Percentiles rank a stretch among this genome's conserved stretches.
These are phyloP conservation scores for Aleadryas rufinucha DNA, from an alignment of 2,113 vertebrate species.

Conservation along the genomic window DNA sequence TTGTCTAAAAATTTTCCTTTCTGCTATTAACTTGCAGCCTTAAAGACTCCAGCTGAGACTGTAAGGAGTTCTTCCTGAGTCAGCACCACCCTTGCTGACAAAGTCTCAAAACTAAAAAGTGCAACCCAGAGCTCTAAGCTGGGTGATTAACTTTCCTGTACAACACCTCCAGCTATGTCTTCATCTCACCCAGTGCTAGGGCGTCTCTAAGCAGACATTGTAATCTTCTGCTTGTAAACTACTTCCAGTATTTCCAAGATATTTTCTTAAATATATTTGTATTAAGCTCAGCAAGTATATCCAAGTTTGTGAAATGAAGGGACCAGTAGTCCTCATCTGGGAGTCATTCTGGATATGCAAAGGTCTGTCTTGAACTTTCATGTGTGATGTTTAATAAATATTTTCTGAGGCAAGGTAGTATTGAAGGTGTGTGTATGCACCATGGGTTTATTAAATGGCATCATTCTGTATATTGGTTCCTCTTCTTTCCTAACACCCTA, in stretches of 20 bases:
- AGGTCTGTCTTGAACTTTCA: neutral
- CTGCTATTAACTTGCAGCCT: neutral
- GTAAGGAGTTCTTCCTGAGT: neutral
- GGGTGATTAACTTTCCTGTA: neutral
- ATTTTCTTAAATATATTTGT: neutral
- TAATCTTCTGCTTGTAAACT: neutral
- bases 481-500: neutral
- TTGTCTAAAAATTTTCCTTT: neutral
- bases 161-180: neutral
- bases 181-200: neutral
- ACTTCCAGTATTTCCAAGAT: neutral
- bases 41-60: neutral
- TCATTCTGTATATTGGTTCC: fast-evolving
- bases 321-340: neutral
- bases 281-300: neutral
- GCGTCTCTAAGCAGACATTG: neutral
- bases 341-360: neutral
- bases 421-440: neutral
- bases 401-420: neutral
- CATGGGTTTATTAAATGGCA: neutral
- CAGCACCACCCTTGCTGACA: neutral
- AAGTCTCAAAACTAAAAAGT: neutral
- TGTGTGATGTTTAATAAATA: neutral
- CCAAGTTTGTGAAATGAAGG: neutral
- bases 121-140: neutral